A percentile compares a stretch with the other conserved stretches of the same genome.
phyloP scores from a whole-genome alignment of 1,140 invertebrate genomes.

The Drosophila asahinai region DNA sequence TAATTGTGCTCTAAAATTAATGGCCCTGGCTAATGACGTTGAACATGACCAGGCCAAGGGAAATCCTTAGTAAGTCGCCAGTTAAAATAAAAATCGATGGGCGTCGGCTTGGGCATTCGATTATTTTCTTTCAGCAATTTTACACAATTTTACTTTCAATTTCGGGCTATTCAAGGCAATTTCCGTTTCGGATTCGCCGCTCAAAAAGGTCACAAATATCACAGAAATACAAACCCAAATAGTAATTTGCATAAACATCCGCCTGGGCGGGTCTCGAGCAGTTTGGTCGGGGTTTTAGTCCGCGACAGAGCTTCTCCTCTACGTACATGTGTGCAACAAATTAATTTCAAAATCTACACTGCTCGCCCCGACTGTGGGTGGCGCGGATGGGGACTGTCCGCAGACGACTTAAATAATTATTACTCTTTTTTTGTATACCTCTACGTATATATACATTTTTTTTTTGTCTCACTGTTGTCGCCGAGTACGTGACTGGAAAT shows the following conservation, averaged over 20 bases:
- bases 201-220: slow-evolving; percentile 34
- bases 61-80: slow-evolving; percentile 9
- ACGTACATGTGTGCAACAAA: slow-evolving; percentile 42
- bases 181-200: slow-evolving; percentile 21
- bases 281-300: slow-evolving; percentile 13
- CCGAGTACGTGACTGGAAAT: slow-evolving; percentile 63
- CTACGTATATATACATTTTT: not conserved
- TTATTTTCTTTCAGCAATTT: not conserved
- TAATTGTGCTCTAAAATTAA: slow-evolving; percentile 23
- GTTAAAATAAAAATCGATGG: slow-evolving; percentile 8
- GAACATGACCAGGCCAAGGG: slow-evolving; percentile 19
- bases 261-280: slow-evolving; percentile 20
- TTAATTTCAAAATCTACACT: slow-evolving; percentile 49
- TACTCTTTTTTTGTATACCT: slow-evolving; percentile 27
- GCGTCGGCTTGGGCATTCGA: not conserved
- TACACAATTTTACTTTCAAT: slow-evolving; percentile 26
- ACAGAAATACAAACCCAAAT: slow-evolving; percentile 23
- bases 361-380: not conserved
- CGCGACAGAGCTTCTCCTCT: slow-evolving; percentile 10
- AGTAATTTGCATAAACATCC: slow-evolving; percentile 41
- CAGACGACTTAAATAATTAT: slow-evolving; percentile 32
- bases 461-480: slow-evolving; percentile 36
- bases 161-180: slow-evolving; percentile 27
- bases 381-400: not conserved
- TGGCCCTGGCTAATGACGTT: slow-evolving; percentile 16